phyloP scores from a whole-genome alignment of 2,797 vertebrate genomes.

The Manis pentadactyla region DNA sequence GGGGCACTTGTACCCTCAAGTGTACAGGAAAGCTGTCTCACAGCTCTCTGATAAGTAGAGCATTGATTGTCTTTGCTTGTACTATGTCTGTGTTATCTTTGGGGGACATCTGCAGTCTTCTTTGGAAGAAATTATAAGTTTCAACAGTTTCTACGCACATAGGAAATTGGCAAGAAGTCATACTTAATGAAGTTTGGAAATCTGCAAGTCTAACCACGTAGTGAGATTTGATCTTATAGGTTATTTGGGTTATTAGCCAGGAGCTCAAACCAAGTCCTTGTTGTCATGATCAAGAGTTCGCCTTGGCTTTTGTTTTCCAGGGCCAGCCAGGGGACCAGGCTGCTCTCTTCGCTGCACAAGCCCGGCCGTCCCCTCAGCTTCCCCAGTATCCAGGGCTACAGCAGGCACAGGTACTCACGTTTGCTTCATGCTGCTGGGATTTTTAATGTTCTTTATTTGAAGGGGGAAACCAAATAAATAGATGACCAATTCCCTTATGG shows the following conservation, averaged over 20 bases:
- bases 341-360: conserved; percentile 85
- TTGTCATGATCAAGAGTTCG: not conserved
- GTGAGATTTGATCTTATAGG: not conserved
- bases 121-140: not conserved
- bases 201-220: not conserved
- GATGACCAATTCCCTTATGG: not conserved
- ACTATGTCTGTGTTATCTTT: not conserved
- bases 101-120: not conserved
- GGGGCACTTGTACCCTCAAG: not conserved
- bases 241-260: not conserved
- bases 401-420: conserved; percentile 86
- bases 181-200: not conserved
- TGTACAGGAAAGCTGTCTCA: not conserved
- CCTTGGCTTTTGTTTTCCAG: conserved; percentile 83
- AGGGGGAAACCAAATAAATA: not conserved
- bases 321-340: conserved; percentile 86
- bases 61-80: not conserved
- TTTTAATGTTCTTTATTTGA: not conserved
- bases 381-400: conserved; percentile 85
- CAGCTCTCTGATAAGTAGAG: not conserved
- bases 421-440: not conserved
- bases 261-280: not conserved
- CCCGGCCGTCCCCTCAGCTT: conserved; percentile 82
- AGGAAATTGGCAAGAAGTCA: not conserved
- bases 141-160: not conserved